Conservation (phyloP, 2,888 invertebrate genomes). For the Campoplex capitator region DNA sequence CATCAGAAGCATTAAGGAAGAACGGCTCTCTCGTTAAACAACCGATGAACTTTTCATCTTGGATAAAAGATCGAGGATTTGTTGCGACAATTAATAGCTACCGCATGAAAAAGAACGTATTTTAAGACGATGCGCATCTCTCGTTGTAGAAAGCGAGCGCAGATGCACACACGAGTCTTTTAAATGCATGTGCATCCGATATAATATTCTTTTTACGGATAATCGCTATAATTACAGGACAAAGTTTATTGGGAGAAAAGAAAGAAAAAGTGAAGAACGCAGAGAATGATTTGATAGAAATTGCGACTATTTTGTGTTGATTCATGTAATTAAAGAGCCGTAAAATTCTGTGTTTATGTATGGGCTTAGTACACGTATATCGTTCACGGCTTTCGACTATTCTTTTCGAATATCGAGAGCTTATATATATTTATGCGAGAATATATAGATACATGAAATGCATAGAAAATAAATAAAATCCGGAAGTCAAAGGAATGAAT, state of each 20-base stretch:
- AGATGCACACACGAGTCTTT: not conserved
- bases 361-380: not conserved
- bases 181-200: not conserved
- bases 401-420: constrained; percentile 15
- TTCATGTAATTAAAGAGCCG: not conserved
- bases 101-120: not conserved
- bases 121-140: not conserved
- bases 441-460: not conserved
- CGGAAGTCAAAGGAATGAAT: constrained; percentile 75
- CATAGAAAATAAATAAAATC: constrained; percentile 68
- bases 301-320: constrained; percentile 5
- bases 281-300: not conserved
- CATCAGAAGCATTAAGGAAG: not conserved
- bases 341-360: not conserved
- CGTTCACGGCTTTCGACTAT: constrained; percentile 1
- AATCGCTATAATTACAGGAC: not conserved
- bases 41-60: constrained; percentile 34
- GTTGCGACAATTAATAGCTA: constrained; percentile 44
- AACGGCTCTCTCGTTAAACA: constrained; percentile 1
- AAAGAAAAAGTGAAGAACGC: not conserved
- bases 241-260: constrained; percentile 26
- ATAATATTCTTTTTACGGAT: not conserved
- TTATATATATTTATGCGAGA: not conserved
- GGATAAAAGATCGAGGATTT: constrained; percentile 15
- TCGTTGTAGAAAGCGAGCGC: constrained; percentile 11